Evolutionary conservation across 2,888 invertebrate genomes (phyloP), one percentile per base, ranked within the genome.

Genomic region (Andrena minutula): DNA sequence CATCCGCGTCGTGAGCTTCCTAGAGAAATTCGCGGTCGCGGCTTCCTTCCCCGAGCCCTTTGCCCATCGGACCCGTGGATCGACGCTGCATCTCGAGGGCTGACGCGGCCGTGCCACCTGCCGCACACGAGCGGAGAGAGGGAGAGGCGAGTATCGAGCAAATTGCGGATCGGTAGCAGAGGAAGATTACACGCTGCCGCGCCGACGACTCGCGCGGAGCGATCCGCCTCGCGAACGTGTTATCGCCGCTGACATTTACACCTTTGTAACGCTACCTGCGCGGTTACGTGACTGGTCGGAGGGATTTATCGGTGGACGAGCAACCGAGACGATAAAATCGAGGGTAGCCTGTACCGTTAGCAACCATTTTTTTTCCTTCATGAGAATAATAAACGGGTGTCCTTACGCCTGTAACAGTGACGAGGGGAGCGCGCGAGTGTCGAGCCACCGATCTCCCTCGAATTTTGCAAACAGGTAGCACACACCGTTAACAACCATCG

Each of bases 201-300:
- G 75, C 81, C 82, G 85, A 76, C 76, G 74, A 86, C 49, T 86
- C 74, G 71, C 75, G 79, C 69, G 66, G 12, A 75, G 53, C 64
- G 49, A 32, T 63, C 58, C 76, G 70, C 84, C 16, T 35, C 71
- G 83, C 56, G 77, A 82, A 82, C 86, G 75, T 79, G 78, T 85
- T 88, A 87, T 87, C 86, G 88, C 70, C 78, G 78, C 87, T 87
- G 88, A 88, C 88, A 87, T 87, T 88, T 86, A 84, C 88, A 87
- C 87, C 86, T 87, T 71, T 76, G 82, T 76, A 86, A 82, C 86
- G 78, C 86, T 86, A 82, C 75, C 76, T 58, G 79, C 32, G 30
- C 76, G 79, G 79, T 76, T 83, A 83, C 81, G 79, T 72, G 82
- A 69, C 81, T 79, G 61, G 63, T 3, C 56, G 56, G 16, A 26